Evolutionary conservation across 2,888 invertebrate genomes (phyloP).

Genomic region (Lamproptera curius): DNA sequence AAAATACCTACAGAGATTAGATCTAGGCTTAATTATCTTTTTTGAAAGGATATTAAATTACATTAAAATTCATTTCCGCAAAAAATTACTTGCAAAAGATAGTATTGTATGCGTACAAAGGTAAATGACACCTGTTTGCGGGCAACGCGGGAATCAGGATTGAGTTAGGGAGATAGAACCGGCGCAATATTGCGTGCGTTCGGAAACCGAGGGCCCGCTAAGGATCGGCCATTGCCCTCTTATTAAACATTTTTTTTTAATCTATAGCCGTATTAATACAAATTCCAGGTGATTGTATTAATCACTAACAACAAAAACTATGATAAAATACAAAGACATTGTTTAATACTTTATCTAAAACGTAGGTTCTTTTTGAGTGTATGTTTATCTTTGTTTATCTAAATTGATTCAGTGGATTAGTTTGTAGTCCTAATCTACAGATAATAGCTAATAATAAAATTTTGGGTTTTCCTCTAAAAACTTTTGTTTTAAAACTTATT

Average conservation of each 20-base stretch:
- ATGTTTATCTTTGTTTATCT: conserved; percentile 20
- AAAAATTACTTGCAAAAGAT: no score
- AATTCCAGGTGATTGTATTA: conserved; percentile 17
- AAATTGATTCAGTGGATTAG: conserved; percentile 21
- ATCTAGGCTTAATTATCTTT: no score
- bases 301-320: conserved; percentile 4
- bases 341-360: conserved; percentile 17
- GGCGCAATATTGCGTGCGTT: conserved; percentile 21
- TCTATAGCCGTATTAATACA: conserved; percentile 20
- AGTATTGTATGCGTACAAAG: no score
- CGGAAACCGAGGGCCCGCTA: conserved; percentile 32
- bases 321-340: no score
- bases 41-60: no score
- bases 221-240: conserved; percentile 58
- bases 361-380: neutral
- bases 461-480: neutral
- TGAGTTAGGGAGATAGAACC: conserved; percentile 23
- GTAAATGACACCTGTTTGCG: conserved; percentile 16
- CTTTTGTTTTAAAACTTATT: no score
- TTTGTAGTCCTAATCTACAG: conserved; percentile 7
- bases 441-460: neutral
- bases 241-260: conserved; percentile 43
- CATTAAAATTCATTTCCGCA: no score
- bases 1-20: no score
- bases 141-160: conserved; percentile 13